Conservation (phyloP, 2,113 vertebrate genomes). For the Rhinoderma darwinii region DNA sequence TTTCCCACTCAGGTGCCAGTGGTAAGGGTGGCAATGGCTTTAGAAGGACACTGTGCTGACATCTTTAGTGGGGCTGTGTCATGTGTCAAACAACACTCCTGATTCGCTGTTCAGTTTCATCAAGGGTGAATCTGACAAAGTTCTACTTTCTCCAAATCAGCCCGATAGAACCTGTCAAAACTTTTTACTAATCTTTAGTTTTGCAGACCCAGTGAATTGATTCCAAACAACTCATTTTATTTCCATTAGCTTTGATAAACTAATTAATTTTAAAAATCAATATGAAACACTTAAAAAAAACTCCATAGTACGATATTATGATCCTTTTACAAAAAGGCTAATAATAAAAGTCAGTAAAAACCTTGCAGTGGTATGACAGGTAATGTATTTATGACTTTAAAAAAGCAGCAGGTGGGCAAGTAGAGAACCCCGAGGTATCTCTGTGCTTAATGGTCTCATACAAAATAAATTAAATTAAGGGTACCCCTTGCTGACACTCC, state of each 20-base stretch:
- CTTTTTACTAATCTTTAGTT: not conserved
- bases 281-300: conserved; percentile 31
- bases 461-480: conserved; percentile 56
- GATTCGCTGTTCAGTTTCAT: not conserved
- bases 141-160: not conserved
- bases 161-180: not conserved
- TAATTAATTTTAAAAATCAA: conserved; percentile 40
- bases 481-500: conserved; percentile 51
- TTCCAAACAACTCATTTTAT: conserved; percentile 10
- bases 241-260: conserved; percentile 47
- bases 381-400: conserved; percentile 53
- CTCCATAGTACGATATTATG: conserved; percentile 8
- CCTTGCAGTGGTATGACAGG: conserved; percentile 44
- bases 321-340: conserved; percentile 5
- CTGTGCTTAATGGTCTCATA: conserved; percentile 52
- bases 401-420: conserved; percentile 51
- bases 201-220: not conserved
- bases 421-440: conserved; percentile 51
- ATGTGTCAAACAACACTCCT: not conserved
- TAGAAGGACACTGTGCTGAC: too few species aligned
- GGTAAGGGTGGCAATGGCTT: too few species aligned
- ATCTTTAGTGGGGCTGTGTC: not conserved
- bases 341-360: conserved; percentile 1
- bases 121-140: not conserved
- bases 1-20: too few species aligned